Evolutionary conservation across 1,140 invertebrate species (phyloP), one percentile per base, ranked within the genome.

Genomic region (Theocolax elegans): DNA sequence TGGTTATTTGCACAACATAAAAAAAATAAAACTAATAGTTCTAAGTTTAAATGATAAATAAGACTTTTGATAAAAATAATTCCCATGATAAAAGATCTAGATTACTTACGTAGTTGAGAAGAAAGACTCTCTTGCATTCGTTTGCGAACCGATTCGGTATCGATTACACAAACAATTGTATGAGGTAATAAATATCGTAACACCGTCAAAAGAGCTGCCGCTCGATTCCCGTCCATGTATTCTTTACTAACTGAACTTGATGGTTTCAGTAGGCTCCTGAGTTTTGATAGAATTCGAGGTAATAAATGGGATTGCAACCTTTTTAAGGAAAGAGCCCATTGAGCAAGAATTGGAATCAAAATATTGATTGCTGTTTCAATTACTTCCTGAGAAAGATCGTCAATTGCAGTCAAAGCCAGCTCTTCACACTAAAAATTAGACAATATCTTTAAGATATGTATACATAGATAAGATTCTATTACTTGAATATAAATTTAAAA

Each of bases 311-410:
- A 81, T 29, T 87, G 83, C 19, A 92, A 78, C 21, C 85, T 81
- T 21, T 83, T 85, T 10, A 89, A 77, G 51, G 88, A 86, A 29
- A 90, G 80, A 8, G 91, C 89, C 91, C 91, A 93, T 71, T 89
- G 87, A 0, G 90, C 90, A 56, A 90, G 73, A 21, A 89, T 87
- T 4, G 89, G 88, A 51, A 90, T 76, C 54, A 91, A 78, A 35
- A 87, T 68, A 48, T 82, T 77, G 13, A 78, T 78, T 2, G 86
- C 83, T 40, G 84, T 76, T 27, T 87, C 83, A 2, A 87, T 77
- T 17, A 92, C 90, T 65, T 81, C 75, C n/a, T 82, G 71, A 46
- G 86, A 86, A 6, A 79, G 60, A 76, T 91, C 89, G 42, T 87
- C 82, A 13, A 91, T 77, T 25, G 87, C 87, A 19, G 84, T 86